Conservation (phyloP, 2,888 invertebrate species). For the Drosophila falleni region DNA sequence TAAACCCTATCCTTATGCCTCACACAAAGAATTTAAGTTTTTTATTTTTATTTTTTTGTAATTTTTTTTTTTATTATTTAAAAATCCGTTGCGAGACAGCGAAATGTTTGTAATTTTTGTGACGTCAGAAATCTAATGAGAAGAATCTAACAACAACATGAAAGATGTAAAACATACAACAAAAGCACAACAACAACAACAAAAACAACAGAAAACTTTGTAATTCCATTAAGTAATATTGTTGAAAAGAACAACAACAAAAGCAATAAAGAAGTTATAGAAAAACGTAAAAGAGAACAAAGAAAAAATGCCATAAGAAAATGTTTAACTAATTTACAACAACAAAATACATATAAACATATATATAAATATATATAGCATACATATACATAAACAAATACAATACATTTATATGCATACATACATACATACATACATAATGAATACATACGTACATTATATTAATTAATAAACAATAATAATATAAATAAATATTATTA, state of each 20-base stretch:
- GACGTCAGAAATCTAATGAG: slow-evolving; percentile 84
- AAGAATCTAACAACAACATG: slow-evolving; percentile 33
- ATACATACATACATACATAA: slow-evolving; percentile 41
- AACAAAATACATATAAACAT: slow-evolving; percentile 32
- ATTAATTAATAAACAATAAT: slow-evolving; percentile 36
- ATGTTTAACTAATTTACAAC: slow-evolving; percentile 69
- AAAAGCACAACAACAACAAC: slow-evolving; percentile 20
- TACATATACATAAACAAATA: slow-evolving; percentile 17
- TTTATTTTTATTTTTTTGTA: neutral
- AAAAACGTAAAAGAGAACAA: slow-evolving; percentile 14
- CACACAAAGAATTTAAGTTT: neutral
- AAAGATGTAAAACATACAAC: slow-evolving; percentile 17
- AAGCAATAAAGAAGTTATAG: slow-evolving; percentile 42
- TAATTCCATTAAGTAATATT: slow-evolving; percentile 26
- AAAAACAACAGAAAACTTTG: slow-evolving; percentile 7
- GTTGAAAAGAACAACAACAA: slow-evolving; percentile 35
- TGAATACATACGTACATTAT: slow-evolving; percentile 46
- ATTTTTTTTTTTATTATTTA: slow-evolving; percentile 69
- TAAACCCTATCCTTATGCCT: neutral
- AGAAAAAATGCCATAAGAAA: slow-evolving; percentile 45
- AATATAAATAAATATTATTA: slow-evolving; percentile 50
- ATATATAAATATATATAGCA: slow-evolving; percentile 23
- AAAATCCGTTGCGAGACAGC: slow-evolving; percentile 84
- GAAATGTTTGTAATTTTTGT: slow-evolving; percentile 83
- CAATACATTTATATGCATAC: slow-evolving; percentile 37